A percentile compares a stretch with the other conserved stretches of the same genome.
Conservation (phyloP, 2,113 vertebrate species). For the Myrmophylax atrothorax region DNA sequence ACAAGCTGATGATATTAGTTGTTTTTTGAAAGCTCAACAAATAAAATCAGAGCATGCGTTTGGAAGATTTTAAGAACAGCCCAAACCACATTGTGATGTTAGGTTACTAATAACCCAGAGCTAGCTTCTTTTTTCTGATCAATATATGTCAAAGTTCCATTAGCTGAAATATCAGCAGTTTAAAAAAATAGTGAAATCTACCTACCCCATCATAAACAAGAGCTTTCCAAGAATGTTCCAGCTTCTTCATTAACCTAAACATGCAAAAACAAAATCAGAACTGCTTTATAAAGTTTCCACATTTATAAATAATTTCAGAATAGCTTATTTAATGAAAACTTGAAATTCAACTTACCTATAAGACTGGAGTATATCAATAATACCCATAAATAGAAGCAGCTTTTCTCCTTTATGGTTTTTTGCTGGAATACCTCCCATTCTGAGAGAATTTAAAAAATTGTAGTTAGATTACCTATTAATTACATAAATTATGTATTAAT, state of each 20-base stretch:
- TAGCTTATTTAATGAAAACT: neutral
- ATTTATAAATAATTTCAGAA: neutral
- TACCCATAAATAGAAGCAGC: conserved; percentile 94
- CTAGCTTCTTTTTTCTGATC: neutral
- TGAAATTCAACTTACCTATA: conserved; percentile 83
- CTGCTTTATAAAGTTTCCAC: neutral
- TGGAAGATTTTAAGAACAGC: neutral
- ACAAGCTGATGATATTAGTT: neutral
- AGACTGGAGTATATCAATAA: conserved; percentile 98
- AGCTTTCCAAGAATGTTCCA: conserved; percentile 99
- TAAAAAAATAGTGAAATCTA: neutral
- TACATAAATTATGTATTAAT: neutral
- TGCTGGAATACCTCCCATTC: conserved; percentile 98
- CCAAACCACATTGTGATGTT: neutral
- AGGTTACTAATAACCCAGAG: neutral
- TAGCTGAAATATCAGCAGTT: neutral
- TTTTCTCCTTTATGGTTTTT: conserved; percentile 94
- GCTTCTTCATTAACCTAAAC: conserved; percentile 93
- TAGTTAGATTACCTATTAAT: neutral
- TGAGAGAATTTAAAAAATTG: conserved; percentile 49
- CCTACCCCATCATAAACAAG: conserved; percentile 97
- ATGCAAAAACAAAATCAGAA: neutral
- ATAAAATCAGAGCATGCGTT: neutral
- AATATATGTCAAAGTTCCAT: neutral
- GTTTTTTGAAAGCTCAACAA: neutral